Evolutionary conservation across 2,888 invertebrate genomes (phyloP).

Genomic region (Eutolmus rufibarbis): DNA sequence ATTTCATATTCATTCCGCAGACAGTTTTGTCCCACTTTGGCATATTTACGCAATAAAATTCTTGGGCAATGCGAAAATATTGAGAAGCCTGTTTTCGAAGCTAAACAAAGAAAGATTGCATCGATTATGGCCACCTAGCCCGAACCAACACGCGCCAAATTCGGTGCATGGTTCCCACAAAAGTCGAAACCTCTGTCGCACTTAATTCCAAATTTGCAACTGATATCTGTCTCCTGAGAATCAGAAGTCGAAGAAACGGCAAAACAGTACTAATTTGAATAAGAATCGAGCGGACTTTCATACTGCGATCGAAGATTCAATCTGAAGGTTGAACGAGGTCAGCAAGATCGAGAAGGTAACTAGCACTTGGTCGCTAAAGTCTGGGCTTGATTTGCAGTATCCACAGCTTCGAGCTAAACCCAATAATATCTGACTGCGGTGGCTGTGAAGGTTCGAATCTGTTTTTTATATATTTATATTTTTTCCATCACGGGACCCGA

Average conservation of each 20-base stretch:
- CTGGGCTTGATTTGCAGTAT: background rate
- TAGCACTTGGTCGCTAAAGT: background rate
- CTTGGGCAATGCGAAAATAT: background rate
- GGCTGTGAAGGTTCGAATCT: background rate
- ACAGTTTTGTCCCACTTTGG: background rate
- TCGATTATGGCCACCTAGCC: background rate
- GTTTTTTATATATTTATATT: background rate
- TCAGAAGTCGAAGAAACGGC: background rate
- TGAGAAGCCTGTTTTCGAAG: background rate
- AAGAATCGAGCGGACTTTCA: background rate
- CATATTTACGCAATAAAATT: background rate
- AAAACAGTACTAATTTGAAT: background rate
- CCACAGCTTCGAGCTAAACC: background rate
- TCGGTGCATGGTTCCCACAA: background rate
- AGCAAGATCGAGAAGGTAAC: conserved; percentile 11
- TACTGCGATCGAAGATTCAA: background rate
- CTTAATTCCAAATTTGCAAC: background rate
- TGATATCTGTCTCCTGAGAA: background rate
- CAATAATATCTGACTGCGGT: background rate
- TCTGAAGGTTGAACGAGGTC: conserved; percentile 31
- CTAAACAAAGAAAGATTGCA: background rate
- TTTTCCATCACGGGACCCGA: background rate
- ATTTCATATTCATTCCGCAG: background rate
- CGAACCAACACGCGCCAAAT: background rate
- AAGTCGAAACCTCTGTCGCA: background rate